These are phyloP conservation scores for Dipodomys merriami DNA, from an alignment of 2,113 vertebrate species.

Conservation along the genomic window DNA sequence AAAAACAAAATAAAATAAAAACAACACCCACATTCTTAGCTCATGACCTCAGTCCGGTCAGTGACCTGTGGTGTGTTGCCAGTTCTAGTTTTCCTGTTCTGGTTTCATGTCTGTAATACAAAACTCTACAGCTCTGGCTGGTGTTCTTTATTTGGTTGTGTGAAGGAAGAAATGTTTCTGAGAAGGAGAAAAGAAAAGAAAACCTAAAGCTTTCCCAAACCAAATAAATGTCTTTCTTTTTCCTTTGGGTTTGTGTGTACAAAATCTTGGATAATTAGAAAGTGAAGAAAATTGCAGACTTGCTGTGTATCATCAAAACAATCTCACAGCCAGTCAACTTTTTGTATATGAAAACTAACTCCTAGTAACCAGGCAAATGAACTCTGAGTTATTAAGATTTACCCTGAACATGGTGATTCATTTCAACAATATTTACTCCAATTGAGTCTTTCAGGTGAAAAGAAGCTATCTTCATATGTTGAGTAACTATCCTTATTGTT, in stretches of 20 bases:
- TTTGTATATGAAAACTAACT: neutral
- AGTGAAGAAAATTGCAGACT: neutral
- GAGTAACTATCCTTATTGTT: neutral
- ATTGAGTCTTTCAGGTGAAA: neutral
- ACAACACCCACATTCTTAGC: neutral
- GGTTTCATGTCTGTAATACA: neutral
- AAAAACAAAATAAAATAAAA: too few relatives aligned
- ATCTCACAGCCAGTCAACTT: neutral
- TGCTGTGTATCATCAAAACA: neutral
- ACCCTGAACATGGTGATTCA: neutral
- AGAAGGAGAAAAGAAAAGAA: neutral
- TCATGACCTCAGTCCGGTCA: neutral
- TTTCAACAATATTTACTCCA: neutral
- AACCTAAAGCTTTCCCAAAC: neutral
- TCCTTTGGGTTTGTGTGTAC: neutral
- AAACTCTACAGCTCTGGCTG: neutral
- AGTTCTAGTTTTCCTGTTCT: neutral
- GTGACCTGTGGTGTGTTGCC: neutral
- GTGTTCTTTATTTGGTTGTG: neutral
- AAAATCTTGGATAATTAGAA: neutral
- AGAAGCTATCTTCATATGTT: neutral
- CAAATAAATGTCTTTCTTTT: neutral
- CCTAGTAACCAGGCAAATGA: neutral
- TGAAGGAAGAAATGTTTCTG: neutral
- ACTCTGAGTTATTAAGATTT: neutral